Evolutionary conservation across 1,140 invertebrate species (phyloP), one percentile per base, ranked within the genome.

Genomic region (Mesaphorura yosii): DNA sequence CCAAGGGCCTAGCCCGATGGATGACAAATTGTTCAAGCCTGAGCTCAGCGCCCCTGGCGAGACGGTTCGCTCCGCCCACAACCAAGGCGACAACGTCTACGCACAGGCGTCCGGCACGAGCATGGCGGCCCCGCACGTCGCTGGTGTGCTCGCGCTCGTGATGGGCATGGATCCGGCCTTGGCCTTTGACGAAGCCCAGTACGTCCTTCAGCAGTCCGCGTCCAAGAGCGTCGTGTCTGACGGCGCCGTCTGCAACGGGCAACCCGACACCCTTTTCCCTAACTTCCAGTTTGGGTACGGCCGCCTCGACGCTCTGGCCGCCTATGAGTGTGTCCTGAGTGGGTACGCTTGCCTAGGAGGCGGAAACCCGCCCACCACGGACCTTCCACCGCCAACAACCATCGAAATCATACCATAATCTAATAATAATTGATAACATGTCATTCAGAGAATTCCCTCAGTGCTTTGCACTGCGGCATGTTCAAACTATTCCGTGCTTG

Each of bases 41-140:
- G 58, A 60, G 5, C 4, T 60, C 2, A n/a, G 38, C 10, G 58
- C 54, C 2, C 58, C 58, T 2, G 57, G 52, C 5, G n/a, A 37
- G 5, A 23, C 48, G 22, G 23, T 59, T 7, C 22, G 26, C 14
- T 59, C 57, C 23, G 52, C 58, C 1, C 45, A 27, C 12, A 22
- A 44, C 41, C 23, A 31, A 20, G n/a, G 23, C 5, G 53, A 59
- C 26, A 5, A 10, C 17, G 27, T 17, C 2, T 59, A 55, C 28
- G 27, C 15, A 14, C 6, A 5, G 3, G n/a, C 50, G 22, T 48
- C 49, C 17, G 53, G 53, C 2, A 55, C 53, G 7, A 31, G 26
- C 5, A 55, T 50, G 46, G 27, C 53, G n/a, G 34, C 37, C 17
- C 53, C 53, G n/a, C 53, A 55, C 20, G 45, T 48, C 5, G 45